Percentiles rank a stretch among this genome's conserved stretches.
Conservation (phyloP, 2,888 invertebrate species). For the Dryobota labecula region DNA sequence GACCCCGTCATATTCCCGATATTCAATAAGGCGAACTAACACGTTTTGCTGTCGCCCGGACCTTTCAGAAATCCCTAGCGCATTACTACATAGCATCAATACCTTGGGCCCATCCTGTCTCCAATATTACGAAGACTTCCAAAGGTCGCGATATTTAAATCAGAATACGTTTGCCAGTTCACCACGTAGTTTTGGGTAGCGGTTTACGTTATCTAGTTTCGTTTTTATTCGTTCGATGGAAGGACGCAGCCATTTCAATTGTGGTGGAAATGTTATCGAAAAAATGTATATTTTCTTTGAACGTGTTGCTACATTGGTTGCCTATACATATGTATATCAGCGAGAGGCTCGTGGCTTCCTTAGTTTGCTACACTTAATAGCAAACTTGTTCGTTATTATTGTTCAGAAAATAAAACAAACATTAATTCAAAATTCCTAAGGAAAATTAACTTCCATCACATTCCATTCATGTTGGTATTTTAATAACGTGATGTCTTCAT, state of each 20-base stretch:
- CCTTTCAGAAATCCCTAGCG: slow-evolving; percentile 82
- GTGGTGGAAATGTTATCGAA: slow-evolving; percentile 29
- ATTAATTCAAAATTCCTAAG: slow-evolving; percentile 7
- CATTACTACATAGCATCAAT: slow-evolving; percentile 75
- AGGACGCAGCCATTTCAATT: slow-evolving; percentile 25
- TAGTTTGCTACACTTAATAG: neutral
- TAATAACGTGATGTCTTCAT: slow-evolving; percentile 49
- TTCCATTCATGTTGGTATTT: slow-evolving; percentile 45
- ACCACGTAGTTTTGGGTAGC: slow-evolving; percentile 51
- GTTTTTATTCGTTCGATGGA: slow-evolving; percentile 51
- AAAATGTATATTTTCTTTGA: slow-evolving; percentile 19
- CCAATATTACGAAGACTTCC: slow-evolving; percentile 70
- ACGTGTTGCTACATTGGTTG: slow-evolving; percentile 1
- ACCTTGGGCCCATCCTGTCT: slow-evolving; percentile 59
- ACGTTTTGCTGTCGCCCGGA: slow-evolving; percentile 81
- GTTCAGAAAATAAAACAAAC: slow-evolving; percentile 20
- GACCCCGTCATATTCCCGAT: slow-evolving; percentile 83
- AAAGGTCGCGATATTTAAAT: slow-evolving; percentile 79
- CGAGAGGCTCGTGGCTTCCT: neutral
- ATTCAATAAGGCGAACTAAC: slow-evolving; percentile 87
- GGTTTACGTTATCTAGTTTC: slow-evolving; percentile 63
- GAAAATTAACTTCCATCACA: slow-evolving; percentile 40
- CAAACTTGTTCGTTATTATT: slow-evolving; percentile 6
- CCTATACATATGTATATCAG: neutral
- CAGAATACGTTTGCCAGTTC: slow-evolving; percentile 70